A percentile compares a stretch with the other conserved stretches of the same genome.
Evolutionary conservation across 2,797 vertebrate genomes (phyloP).

Genomic region (Sebastes glaucus): DNA sequence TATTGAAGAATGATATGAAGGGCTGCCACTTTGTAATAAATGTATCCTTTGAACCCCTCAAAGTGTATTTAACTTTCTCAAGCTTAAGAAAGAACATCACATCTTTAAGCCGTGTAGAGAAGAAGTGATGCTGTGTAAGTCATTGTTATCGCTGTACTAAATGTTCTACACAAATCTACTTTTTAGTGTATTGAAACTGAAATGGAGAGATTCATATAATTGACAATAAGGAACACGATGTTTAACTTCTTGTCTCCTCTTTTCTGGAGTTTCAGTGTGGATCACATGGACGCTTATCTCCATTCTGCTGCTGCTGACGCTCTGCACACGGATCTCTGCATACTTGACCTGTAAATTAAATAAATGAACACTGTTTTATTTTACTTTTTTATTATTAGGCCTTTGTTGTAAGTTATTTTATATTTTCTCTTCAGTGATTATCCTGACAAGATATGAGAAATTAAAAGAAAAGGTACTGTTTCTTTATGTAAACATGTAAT

Average conservation of each 20-base stretch:
- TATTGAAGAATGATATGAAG: too few relatives aligned
- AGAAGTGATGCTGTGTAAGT: neutral
- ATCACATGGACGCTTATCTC: neutral
- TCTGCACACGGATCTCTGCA: neutral
- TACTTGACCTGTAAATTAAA: neutral
- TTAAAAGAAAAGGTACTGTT: neutral
- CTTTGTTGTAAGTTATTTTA: neutral
- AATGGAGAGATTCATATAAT: neutral
- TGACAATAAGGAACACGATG: neutral
- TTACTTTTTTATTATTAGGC: neutral
- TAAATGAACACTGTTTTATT: neutral
- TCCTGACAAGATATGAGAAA: neutral
- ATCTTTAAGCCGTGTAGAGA: too few relatives aligned
- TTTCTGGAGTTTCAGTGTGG: neutral
- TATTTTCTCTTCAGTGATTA: neutral
- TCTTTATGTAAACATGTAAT: neutral
- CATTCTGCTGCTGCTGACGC: neutral
- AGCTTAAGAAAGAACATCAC: too few relatives aligned
- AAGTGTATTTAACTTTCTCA: too few relatives aligned
- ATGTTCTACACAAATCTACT: neutral
- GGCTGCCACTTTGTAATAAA: too few relatives aligned
- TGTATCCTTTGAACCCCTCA: too few relatives aligned
- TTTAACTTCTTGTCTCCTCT: neutral
- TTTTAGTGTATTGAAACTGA: neutral
- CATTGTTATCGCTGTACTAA: neutral